Evolutionary conservation across 1,140 invertebrate species (phyloP).

Genomic region (Theocolax elegans): DNA sequence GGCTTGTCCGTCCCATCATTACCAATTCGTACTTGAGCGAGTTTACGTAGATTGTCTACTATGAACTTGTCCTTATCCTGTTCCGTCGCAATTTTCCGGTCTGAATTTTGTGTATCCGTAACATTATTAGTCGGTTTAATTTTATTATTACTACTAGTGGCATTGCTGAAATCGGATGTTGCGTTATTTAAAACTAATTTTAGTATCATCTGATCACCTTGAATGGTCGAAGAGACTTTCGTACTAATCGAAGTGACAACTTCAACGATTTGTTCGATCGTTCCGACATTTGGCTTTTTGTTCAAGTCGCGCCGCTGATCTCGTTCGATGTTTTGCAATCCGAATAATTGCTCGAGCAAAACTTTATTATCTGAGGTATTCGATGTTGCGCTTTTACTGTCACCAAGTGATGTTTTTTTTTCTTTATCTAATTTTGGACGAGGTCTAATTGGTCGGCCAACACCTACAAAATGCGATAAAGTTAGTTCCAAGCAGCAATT

Average conservation of each 20-base stretch:
- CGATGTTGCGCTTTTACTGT: neutral
- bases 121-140: neutral
- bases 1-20: constrained; percentile 37
- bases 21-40: constrained; percentile 48
- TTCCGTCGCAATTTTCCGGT: constrained; percentile 54
- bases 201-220: constrained; percentile 52
- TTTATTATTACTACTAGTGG: neutral
- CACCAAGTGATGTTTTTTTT: constrained; percentile 33
- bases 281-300: constrained; percentile 20
- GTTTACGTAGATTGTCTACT: constrained; percentile 53
- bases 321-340: constrained; percentile 25
- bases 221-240: constrained; percentile 58
- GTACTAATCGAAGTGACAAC: constrained; percentile 65
- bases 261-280: constrained; percentile 60
- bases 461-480: constrained; percentile 41
- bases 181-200: constrained; percentile 47
- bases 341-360: constrained; percentile 55
- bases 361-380: constrained; percentile 42
- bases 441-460: constrained; percentile 58
- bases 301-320: neutral
- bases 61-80: constrained; percentile 50
- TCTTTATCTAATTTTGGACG: constrained; percentile 54
- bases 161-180: neutral
- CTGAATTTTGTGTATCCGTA: constrained; percentile 37
- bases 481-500: too few relatives aligned